Evolutionary conservation across 2,888 invertebrate species (phyloP), one percentile per base, ranked within the genome.

Genomic region (Teleiodes luculella): DNA sequence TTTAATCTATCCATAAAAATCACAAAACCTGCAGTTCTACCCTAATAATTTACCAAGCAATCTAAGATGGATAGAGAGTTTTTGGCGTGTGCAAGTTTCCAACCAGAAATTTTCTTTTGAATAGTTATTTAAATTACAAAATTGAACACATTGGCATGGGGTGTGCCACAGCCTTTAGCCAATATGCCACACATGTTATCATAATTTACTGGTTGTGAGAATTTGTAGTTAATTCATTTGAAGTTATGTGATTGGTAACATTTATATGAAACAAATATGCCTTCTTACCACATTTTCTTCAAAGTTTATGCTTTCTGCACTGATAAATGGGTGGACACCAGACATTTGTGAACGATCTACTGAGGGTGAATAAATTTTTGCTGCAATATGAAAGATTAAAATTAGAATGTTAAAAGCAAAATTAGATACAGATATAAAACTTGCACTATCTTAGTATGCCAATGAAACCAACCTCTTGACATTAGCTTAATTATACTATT

Each of bases 241-340:
- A 33, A n/a, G 33, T n/a, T 11, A 33, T 11, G 10, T 11, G 10
- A 6, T 33, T 6, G 11, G 2, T 11, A 3, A 33, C 10, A 11
- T 11, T 8, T n/a, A 33, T 33, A 11, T 8, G 11, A 11, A 2
- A 33, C 10, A 3, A 8, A 8, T 33, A 8, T 33, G 2, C n/a
- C 2, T n/a, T 33, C 84, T 76, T 79, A 84, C 83, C 70, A 65
- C 52, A 57, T 68, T 66, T 61, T 80, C 80, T 67, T 85, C 85
- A 39, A 86, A 72, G 58, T 68, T 68, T 36, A 92, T 88, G 67
- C 92, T 93, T 58, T 94, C 94, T 3, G 93, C 93, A 51, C 95
- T 95, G 68, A 93, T 92, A 68, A 95, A 95, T 0, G 94, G 94
- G 52, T 92, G 92, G 13, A 95, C 91, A 0, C 95, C 96, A 20